These are phyloP conservation scores for Caenorhabditis afra DNA, from an alignment of 2,888 invertebrate species.

Conservation along the genomic window DNA sequence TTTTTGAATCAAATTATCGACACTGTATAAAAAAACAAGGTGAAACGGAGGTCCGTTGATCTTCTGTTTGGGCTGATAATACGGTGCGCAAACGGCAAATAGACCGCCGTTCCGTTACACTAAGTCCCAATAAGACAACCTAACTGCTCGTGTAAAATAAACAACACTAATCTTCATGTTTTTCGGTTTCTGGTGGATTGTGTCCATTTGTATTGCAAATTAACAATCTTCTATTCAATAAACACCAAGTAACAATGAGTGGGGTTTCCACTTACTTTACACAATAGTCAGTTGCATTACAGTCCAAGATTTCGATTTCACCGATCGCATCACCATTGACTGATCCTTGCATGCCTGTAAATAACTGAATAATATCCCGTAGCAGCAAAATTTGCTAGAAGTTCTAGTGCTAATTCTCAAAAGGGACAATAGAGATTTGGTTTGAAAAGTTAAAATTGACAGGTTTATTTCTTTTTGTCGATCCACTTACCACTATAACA, in stretches of 20 bases:
- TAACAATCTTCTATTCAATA: neutral
- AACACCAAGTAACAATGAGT: neutral
- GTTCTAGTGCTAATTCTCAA: too few relatives aligned
- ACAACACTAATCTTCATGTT: conserved; percentile 51
- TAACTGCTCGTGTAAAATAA: conserved; percentile 15
- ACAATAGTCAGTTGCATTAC: conserved; percentile 60
- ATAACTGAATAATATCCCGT: too few relatives aligned
- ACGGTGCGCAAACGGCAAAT: conserved; percentile 41
- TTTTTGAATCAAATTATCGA: too few relatives aligned
- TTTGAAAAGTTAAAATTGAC: too few relatives aligned
- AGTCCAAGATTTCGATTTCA: conserved; percentile 51
- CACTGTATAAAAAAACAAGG: too few relatives aligned
- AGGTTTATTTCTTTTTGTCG: too few relatives aligned
- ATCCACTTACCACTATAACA: conserved; percentile 58
- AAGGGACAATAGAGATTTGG: too few relatives aligned
- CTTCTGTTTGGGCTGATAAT: conserved; percentile 36
- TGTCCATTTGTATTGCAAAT: conserved; percentile 31
- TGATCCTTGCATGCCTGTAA: conserved; percentile 61
- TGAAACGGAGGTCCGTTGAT: conserved; percentile 3
- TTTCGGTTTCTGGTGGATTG: conserved; percentile 8
- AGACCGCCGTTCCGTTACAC: conserved; percentile 30
- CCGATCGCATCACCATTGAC: conserved; percentile 56
- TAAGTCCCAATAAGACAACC: conserved; percentile 27
- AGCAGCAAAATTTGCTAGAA: too few relatives aligned
- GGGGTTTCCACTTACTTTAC: conserved; percentile 48